Evolutionary conservation across 2,888 invertebrate species (phyloP).

Genomic region (Melikaiella ostensackeni): DNA sequence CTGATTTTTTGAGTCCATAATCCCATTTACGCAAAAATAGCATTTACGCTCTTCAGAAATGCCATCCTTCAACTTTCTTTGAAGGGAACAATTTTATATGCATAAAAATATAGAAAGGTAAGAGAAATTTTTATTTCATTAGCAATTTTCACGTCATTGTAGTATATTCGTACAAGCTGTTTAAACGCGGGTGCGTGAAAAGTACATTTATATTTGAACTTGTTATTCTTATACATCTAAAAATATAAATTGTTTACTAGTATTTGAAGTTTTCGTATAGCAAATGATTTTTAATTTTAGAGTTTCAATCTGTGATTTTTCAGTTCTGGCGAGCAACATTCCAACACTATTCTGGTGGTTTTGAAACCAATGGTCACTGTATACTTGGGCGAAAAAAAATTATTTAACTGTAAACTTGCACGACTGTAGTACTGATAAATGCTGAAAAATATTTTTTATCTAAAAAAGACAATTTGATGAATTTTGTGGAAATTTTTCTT

Average conservation of each 20-base stretch:
- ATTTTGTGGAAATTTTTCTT: too few relatives aligned
- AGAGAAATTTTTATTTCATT: too few relatives aligned
- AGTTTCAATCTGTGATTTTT: neutral
- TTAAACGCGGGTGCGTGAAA: neutral
- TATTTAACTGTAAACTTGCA: neutral
- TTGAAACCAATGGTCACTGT: slow-evolving; percentile 1
- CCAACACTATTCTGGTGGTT: slow-evolving; percentile 2
- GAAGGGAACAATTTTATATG: too few relatives aligned
- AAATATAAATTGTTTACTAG: neutral
- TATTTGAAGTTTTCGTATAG: neutral
- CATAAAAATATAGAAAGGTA: too few relatives aligned
- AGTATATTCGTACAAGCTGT: neutral
- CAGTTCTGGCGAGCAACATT: neutral
- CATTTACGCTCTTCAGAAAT: too few relatives aligned
- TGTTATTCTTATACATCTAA: neutral
- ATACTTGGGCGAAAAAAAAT: neutral
- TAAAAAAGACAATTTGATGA: neutral
- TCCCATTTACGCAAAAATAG: too few relatives aligned
- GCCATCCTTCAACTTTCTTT: too few relatives aligned
- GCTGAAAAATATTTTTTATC: neutral
- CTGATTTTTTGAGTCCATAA: too few relatives aligned
- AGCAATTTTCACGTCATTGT: too few relatives aligned
- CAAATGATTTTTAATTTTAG: neutral
- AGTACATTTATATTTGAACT: neutral
- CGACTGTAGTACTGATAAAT: neutral